A percentile compares a stretch with the other conserved stretches of the same genome.
Evolutionary conservation across 2,888 invertebrate genomes (phyloP).

Genomic region (Acrocera orbiculus): DNA sequence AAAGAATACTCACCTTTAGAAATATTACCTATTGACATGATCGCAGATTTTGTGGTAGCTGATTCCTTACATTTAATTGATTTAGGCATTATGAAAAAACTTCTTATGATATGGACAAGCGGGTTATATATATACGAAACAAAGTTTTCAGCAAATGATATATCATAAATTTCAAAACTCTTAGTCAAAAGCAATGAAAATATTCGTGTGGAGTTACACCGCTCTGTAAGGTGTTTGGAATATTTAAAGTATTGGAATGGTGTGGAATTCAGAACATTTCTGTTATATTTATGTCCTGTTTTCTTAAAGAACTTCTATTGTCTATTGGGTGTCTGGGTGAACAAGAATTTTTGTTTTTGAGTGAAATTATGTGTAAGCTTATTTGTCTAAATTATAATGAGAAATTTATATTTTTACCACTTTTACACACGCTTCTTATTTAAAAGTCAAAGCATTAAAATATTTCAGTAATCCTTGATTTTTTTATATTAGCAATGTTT

Average conservation of each 20-base stretch:
- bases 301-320: constrained; percentile 6
- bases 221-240: not conserved
- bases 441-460: no score
- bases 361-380: no score
- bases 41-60: not conserved
- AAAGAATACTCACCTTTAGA: not conserved
- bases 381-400: no score
- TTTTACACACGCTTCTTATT: no score
- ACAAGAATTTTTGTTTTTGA: no score
- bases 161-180: not conserved
- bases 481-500: no score
- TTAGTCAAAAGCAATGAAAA: not conserved
- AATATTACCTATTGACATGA: constrained; percentile 3
- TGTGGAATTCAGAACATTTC: not conserved
- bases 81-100: constrained; percentile 1
- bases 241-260: not conserved
- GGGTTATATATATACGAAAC: not conserved
- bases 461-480: no score
- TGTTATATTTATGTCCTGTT: not conserved
- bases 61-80: not conserved
- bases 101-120: not conserved
- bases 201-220: not conserved
- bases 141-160: not conserved
- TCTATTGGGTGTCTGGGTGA: no score
- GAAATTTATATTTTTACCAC: no score